Evolutionary conservation across 2,113 vertebrate species (phyloP).

Genomic region (Accipiter virgatus): DNA sequence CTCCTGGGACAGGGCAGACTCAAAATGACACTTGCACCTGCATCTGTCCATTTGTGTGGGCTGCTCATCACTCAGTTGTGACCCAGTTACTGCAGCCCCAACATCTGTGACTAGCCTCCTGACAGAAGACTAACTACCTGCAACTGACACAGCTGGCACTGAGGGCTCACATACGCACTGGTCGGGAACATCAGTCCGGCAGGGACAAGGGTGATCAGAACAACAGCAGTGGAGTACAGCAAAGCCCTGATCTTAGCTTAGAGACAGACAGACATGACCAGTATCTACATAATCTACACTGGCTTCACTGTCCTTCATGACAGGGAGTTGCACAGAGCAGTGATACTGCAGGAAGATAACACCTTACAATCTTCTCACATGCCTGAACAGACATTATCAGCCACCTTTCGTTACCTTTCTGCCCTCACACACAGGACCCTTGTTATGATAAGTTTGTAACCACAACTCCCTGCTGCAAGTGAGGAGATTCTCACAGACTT

Average conservation of each 20-base stretch:
- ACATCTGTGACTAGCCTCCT: neutral
- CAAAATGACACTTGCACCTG: neutral
- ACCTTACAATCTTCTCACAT: neutral
- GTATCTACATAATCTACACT: neutral
- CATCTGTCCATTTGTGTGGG: rapidly evolving
- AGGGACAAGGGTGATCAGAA: neutral
- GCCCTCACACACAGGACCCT: neutral
- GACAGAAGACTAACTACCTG: neutral
- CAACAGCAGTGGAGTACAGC: neutral
- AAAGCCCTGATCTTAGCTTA: neutral
- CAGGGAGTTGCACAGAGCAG: neutral
- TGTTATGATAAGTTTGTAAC: neutral
- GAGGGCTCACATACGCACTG: rapidly evolving
- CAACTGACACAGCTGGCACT: rapidly evolving
- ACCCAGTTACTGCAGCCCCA: neutral
- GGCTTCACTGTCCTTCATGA: neutral
- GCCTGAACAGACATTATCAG: neutral
- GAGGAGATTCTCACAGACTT: neutral
- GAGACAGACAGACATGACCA: neutral
- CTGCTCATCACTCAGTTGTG: neutral
- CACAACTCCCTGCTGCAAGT: neutral
- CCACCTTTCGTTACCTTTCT: neutral
- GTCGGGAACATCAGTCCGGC: neutral
- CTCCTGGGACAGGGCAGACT: neutral
- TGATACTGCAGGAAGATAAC: neutral